phyloP scores from a whole-genome alignment of 2,797 vertebrate species.

The Ceyx erithaca region DNA sequence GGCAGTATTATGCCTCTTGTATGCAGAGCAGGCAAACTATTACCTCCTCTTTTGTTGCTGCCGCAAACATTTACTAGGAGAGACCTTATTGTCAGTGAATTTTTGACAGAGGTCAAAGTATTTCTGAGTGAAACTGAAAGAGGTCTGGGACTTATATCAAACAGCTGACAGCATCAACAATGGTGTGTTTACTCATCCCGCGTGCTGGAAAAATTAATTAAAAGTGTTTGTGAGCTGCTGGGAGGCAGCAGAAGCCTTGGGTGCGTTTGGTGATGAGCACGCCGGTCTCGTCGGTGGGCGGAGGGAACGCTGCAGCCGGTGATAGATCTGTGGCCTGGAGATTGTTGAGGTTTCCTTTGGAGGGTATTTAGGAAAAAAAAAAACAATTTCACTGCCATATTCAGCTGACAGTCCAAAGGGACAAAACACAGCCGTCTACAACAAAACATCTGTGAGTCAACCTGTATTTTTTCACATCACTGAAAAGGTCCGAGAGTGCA shows the following conservation, averaged over 20 bases:
- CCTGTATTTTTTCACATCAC: neutral
- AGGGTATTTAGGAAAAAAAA: neutral
- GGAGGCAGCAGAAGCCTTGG: neutral
- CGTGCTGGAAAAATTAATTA: slow-evolving; percentile 61
- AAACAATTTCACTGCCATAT: neutral
- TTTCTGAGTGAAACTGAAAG: slow-evolving; percentile 63
- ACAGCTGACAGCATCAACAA: slow-evolving; percentile 60
- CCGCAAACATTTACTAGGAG: slow-evolving; percentile 60
- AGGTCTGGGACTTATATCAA: slow-evolving; percentile 52
- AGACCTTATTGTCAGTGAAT: slow-evolving; percentile 63
- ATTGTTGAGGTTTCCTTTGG: neutral
- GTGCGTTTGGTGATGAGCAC: neutral
- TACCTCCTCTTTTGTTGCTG: slow-evolving; percentile 62
- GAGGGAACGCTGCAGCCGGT: neutral
- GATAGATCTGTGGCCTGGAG: neutral
- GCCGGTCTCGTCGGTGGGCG: neutral
- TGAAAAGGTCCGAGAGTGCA: neutral
- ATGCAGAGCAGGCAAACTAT: slow-evolving; percentile 59
- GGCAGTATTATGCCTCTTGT: slow-evolving; percentile 30
- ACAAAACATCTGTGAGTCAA: neutral
- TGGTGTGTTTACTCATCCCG: slow-evolving; percentile 54
- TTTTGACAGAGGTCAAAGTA: slow-evolving; percentile 69
- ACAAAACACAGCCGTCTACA: neutral
- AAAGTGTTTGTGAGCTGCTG: slow-evolving; percentile 34
- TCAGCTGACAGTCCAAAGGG: neutral